phyloP scores from a whole-genome alignment of 2,888 invertebrate genomes.

The Linnaemya tessellans region DNA sequence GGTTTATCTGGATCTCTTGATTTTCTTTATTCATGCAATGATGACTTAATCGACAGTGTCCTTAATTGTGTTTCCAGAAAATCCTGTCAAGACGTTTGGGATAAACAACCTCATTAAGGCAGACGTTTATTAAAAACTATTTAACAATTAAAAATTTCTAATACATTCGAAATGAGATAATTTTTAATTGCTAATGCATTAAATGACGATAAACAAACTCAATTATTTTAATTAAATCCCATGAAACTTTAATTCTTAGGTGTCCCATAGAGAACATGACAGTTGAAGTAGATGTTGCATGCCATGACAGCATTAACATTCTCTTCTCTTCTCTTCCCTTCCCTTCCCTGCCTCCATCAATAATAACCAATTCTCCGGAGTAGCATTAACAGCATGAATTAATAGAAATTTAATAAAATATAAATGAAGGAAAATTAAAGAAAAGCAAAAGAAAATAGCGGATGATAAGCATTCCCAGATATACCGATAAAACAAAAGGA shows the following conservation, averaged over 20 bases:
- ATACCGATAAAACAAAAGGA: no score
- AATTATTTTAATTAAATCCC: slow-evolving; percentile 1
- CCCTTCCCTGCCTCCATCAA: background rate
- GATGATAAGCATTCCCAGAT: slow-evolving; percentile 12
- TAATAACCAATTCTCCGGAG: background rate
- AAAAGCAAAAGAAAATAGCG: background rate
- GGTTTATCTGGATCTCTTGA: no score
- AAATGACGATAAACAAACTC: background rate
- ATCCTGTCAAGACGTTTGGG: no score
- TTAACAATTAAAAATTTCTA: no score
- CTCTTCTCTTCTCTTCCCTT: no score
- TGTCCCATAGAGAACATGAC: slow-evolving; percentile 25
- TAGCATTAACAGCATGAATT: slow-evolving; percentile 37
- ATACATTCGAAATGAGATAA: no score
- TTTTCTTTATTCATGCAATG: no score
- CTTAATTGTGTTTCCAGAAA: no score
- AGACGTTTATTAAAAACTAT: no score
- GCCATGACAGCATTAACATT: slow-evolving; percentile 39
- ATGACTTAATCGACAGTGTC: no score
- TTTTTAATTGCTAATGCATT: no score
- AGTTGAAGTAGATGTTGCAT: slow-evolving; percentile 44
- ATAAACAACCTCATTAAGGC: no score
- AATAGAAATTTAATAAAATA: slow-evolving; percentile 59
- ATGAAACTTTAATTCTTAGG: background rate
- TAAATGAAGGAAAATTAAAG: slow-evolving; percentile 3